Evolutionary conservation across 2,888 invertebrate species (phyloP).

Genomic region (Watsonalla cultraria): DNA sequence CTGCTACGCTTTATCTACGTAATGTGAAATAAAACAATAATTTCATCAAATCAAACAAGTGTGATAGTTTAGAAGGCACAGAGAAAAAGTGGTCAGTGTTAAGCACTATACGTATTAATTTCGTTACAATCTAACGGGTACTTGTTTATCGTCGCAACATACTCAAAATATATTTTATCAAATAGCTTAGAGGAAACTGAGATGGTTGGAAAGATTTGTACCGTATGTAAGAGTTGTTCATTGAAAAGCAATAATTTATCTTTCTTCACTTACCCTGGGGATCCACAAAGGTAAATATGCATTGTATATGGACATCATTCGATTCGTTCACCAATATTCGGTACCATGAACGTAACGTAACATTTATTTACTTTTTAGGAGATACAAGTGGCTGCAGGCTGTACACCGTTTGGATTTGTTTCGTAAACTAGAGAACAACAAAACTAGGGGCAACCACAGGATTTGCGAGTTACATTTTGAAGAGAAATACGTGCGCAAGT

Average conservation of each 20-base stretch:
- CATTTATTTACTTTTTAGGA: conserved; percentile 8
- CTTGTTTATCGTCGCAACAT: not conserved
- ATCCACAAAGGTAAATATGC: conserved; percentile 11
- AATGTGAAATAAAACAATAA: too few relatives aligned
- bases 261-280: conserved; percentile 17
- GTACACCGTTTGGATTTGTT: conserved; percentile 16
- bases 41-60: too few relatives aligned
- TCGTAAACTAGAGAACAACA: conserved; percentile 13
- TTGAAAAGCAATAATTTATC: conserved; percentile 13
- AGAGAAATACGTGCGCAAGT: conserved; percentile 9
- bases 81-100: too few relatives aligned
- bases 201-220: conserved; percentile 21
- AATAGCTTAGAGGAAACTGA: not conserved
- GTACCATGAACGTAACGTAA: not conserved
- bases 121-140: not conserved
- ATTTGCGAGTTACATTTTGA: conserved; percentile 21
- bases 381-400: conserved; percentile 18
- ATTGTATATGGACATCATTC: not conserved
- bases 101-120: too few relatives aligned
- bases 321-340: not conserved
- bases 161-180: not conserved
- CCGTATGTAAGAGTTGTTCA: conserved; percentile 18
- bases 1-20: too few relatives aligned
- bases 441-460: conserved; percentile 17
- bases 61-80: too few relatives aligned